A percentile compares a stretch with the other conserved stretches of the same genome.
phyloP scores from a whole-genome alignment of 2,113 vertebrate genomes.

The Drymodes brunneopygia region DNA sequence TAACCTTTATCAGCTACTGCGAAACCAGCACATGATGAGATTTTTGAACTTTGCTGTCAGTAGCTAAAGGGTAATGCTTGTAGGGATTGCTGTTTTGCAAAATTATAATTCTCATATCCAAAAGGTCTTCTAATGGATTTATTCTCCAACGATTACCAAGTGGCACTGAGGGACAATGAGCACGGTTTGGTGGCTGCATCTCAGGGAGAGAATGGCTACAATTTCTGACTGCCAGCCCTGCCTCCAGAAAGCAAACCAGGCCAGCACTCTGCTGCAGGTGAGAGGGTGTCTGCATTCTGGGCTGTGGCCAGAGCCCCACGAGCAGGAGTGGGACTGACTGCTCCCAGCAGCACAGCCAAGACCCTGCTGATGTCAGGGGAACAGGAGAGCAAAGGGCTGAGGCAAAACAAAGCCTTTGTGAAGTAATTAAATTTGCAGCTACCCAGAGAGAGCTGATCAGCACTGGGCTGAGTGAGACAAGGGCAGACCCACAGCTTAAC shows the following conservation, averaged over 20 bases:
- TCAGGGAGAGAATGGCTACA: neutral
- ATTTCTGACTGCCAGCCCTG: neutral
- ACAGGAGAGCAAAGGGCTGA: neutral
- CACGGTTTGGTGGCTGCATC: neutral
- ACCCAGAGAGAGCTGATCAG: neutral
- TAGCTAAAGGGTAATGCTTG: conserved; percentile 67
- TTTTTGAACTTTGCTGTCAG: conserved; percentile 66
- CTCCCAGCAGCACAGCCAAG: neutral
- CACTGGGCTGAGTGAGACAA: neutral
- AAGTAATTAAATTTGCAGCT: neutral
- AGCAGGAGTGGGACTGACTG: neutral
- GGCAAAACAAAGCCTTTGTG: neutral
- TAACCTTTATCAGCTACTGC: conserved; percentile 69
- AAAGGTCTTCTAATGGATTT: conserved; percentile 54
- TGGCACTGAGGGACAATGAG: neutral
- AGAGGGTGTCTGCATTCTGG: neutral
- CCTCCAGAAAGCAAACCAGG: neutral
- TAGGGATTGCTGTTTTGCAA: conserved; percentile 54
- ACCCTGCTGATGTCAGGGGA: neutral
- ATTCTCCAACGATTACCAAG: neutral
- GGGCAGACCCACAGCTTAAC: neutral
- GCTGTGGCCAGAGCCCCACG: neutral
- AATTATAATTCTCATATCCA: conserved; percentile 15
- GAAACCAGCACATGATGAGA: conserved; percentile 44
- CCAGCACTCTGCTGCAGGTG: neutral